Evolutionary conservation across 1,140 invertebrate species (phyloP), one percentile per base, ranked within the genome.

Genomic region (Halyomorpha halys): DNA sequence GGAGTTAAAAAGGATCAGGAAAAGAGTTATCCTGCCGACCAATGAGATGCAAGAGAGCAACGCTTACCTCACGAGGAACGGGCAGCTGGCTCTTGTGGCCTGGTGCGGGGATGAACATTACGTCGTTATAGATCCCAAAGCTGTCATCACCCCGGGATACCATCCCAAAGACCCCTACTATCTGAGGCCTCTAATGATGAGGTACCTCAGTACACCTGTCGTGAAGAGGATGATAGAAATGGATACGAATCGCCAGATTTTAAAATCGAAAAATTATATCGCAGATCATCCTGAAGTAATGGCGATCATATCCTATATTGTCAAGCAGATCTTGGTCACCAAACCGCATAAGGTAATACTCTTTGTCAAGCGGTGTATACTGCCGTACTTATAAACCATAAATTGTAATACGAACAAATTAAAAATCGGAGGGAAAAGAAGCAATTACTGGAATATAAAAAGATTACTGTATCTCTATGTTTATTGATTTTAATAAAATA

Each of bases 251-350:
- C 15, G 23, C 1, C 5, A 3, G 3, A 14, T 56, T 2, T 1
- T 25, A 13, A 25, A 25, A 15, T 19, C 19, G 3, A 21, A 15
- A 5, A 21, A 23, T 5, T 56, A 56, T 14, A 23, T 56, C 9
- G 53, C 53, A 11, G 53, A 56, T 15, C 53, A 56, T 56, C 53
- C 53, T 21, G 53, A 56, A 25, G 19, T 56, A 16, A 56, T 23
- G 18, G 18, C 53, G 4, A 56, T 56, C 9, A 16, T 56, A 15
- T 56, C 53, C 3, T 25, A 23, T 15, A 56, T 56, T 25, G 84
- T 64, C 74, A 81, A 68, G 74, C 75, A 61, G 39, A 23, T 56
- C 18, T 23, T 56, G 4, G 6, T 56, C 8, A 16, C 18, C 3
- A 56, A 56, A 56, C 53, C 53, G 53, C 53, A 56, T n/a, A 56